Percentiles rank a stretch among this genome's conserved stretches.
Conservation (phyloP, 2,797 vertebrate species). For the Stomatorhinus walkeri region DNA sequence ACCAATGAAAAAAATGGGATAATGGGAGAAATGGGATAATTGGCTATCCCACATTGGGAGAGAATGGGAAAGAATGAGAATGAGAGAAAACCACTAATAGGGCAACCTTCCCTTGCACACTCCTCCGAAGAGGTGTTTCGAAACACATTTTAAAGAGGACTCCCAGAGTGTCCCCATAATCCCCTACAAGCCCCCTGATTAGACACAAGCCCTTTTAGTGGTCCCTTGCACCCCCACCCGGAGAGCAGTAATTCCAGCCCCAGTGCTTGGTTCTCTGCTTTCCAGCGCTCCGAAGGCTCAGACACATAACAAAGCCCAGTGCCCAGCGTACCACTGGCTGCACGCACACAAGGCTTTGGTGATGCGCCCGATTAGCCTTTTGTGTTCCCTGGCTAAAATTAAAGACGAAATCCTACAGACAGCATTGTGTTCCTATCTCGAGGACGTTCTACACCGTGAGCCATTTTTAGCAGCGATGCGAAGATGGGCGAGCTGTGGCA, state of each 20-base stretch:
- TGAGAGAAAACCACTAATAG: neutral
- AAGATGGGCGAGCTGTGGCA: constrained; percentile 55
- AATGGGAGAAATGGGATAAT: constrained; percentile 6
- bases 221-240: neutral
- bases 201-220: neutral
- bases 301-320: constrained; percentile 42
- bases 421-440: constrained; percentile 66
- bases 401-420: constrained; percentile 65
- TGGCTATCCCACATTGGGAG: constrained; percentile 8
- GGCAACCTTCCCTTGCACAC: neutral
- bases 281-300: neutral
- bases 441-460: constrained; percentile 58
- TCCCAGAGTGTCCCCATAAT: neutral
- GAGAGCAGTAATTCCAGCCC: neutral
- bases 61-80: neutral
- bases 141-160: neutral
- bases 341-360: constrained; percentile 56
- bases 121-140: neutral
- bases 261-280: neutral
- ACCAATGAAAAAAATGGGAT: neutral
- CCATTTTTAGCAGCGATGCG: constrained; percentile 56
- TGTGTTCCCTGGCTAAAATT: constrained; percentile 68
- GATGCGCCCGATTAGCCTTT: constrained; percentile 70
- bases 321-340: constrained; percentile 54
- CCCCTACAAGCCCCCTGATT: neutral